Percentiles rank a stretch among this genome's conserved stretches.
Evolutionary conservation across 2,888 invertebrate genomes (phyloP).

Genomic region (Papilio gigon): DNA sequence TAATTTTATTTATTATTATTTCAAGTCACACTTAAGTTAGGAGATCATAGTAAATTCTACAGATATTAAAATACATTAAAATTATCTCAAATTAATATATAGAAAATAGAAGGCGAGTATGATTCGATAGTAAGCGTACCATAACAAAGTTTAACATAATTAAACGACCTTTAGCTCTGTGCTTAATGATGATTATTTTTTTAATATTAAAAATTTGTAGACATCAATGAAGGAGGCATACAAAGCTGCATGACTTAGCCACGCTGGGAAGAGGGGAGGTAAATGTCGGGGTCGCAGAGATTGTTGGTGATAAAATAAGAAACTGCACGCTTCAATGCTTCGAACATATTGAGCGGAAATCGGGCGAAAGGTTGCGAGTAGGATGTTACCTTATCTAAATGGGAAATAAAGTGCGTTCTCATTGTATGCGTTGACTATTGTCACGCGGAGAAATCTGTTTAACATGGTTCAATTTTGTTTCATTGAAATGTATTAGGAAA

Average conservation of each 20-base stretch:
- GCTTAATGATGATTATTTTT: background rate
- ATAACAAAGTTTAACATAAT: background rate
- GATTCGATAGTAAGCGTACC: background rate
- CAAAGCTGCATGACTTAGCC: background rate
- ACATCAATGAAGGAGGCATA: background rate
- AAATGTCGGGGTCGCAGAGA: conserved; percentile 26
- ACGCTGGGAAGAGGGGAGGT: conserved; percentile 44
- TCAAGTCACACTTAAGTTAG: too few relatives aligned
- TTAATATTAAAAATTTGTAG: background rate
- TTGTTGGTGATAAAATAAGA: conserved; percentile 18
- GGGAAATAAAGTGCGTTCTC: conserved; percentile 22
- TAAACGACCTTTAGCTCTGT: background rate
- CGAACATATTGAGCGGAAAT: conserved; percentile 30
- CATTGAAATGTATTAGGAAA: conserved; percentile 1
- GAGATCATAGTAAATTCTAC: too few relatives aligned
- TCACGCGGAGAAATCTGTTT: conserved; percentile 11
- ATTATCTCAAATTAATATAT: too few relatives aligned
- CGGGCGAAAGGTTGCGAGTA: conserved; percentile 11
- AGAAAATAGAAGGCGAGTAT: too few relatives aligned
- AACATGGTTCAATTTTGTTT: conserved; percentile 1
- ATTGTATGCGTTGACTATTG: conserved; percentile 21
- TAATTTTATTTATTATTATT: too few relatives aligned
- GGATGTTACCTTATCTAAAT: conserved; percentile 20
- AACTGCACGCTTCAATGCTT: conserved; percentile 24
- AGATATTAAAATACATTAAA: too few relatives aligned